Evolutionary conservation across 1,140 invertebrate genomes (phyloP).

Genomic region (Bombus breviceps): DNA sequence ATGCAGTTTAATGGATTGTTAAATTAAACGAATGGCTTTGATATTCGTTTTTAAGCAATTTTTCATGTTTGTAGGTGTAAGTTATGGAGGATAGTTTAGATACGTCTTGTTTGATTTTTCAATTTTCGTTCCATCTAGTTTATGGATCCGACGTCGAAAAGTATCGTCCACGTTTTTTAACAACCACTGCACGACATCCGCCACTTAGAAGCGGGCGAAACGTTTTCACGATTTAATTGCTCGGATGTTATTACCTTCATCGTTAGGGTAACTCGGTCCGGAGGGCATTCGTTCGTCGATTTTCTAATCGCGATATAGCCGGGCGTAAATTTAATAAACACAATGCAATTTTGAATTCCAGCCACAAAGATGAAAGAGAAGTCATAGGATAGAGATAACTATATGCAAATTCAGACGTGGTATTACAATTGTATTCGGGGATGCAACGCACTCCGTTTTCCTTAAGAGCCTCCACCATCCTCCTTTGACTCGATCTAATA

Average conservation of each 20-base stretch:
- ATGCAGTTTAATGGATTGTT: too few species aligned
- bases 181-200: too few species aligned
- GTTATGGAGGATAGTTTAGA: too few species aligned
- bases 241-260: not conserved
- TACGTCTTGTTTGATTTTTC: too few species aligned
- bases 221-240: not conserved
- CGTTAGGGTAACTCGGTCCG: not conserved
- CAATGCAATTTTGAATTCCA: not conserved
- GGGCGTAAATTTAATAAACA: conserved; percentile 44
- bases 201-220: not conserved
- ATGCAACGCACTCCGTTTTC: conserved; percentile 21
- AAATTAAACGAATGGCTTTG: too few species aligned
- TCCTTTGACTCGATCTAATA: conserved; percentile 29
- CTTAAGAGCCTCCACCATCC: conserved; percentile 13
- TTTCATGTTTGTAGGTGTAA: too few species aligned
- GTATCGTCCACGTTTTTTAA: not conserved
- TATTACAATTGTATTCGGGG: conserved; percentile 10
- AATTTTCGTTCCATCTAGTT: too few species aligned
- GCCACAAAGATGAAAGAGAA: not conserved
- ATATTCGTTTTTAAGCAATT: too few species aligned
- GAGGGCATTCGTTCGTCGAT: conserved; percentile 22
- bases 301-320: conserved; percentile 24
- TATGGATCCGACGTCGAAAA: not conserved
- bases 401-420: conserved; percentile 38
- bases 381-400: conserved; percentile 1